Conservation (phyloP, 2,113 vertebrate genomes). For the Archilochus colubris region DNA sequence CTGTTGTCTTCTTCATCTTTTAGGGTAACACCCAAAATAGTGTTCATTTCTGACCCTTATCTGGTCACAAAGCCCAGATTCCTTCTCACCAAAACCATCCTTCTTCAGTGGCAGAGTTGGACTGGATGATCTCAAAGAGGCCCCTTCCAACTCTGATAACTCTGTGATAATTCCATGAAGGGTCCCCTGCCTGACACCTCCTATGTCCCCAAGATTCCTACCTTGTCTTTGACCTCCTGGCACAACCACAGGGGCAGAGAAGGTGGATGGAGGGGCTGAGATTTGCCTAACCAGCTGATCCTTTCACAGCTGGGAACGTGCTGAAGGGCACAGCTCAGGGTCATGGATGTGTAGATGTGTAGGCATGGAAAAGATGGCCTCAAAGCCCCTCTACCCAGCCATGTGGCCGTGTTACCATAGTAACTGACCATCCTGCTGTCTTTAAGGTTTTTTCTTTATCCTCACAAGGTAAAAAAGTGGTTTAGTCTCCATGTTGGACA, state of each 20-base stretch:
- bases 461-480: background rate
- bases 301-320: background rate
- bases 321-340: background rate
- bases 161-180: background rate
- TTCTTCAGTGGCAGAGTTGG: no score
- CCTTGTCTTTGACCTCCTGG: background rate
- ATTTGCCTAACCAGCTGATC: background rate
- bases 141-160: no score
- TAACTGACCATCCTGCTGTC: background rate
- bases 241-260: background rate
- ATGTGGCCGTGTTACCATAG: background rate
- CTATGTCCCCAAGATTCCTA: fast-evolving
- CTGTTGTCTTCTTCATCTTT: background rate
- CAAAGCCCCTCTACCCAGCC: background rate
- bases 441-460: background rate
- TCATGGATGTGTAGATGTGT: fast-evolving
- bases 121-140: no score
- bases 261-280: background rate
- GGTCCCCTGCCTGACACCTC: background rate
- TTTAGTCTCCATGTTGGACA: fast-evolving
- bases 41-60: background rate
- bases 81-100: no score
- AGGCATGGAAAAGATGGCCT: background rate
- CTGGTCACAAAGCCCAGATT: background rate
- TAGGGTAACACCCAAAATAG: background rate